Evolutionary conservation across 2,888 invertebrate genomes (phyloP).

Genomic region (Heteromyza rotundicornis): DNA sequence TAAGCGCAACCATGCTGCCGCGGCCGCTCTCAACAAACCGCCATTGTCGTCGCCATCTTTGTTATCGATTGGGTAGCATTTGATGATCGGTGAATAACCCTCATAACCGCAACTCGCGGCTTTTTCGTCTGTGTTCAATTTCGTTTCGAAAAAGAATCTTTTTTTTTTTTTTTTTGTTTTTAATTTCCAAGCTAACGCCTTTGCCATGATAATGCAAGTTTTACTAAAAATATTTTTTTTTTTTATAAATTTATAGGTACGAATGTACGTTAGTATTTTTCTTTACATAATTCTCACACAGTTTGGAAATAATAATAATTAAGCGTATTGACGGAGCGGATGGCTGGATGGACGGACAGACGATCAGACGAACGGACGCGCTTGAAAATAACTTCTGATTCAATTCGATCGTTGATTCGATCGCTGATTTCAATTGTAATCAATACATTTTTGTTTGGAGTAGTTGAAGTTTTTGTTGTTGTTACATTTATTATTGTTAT

Average conservation of each 20-base stretch:
- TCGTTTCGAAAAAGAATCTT: constrained; percentile 4
- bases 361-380: constrained; percentile 2
- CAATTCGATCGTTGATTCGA: not conserved
- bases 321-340: constrained; percentile 23
- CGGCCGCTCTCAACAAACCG: not conserved
- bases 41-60: constrained; percentile 4
- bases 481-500: constrained; percentile 24
- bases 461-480: constrained; percentile 13
- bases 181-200: constrained; percentile 1
- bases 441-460: constrained; percentile 29
- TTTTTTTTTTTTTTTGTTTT: not conserved
- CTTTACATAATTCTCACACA: constrained; percentile 30
- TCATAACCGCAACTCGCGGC: not conserved
- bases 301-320: constrained; percentile 22
- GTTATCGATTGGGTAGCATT: not conserved
- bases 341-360: constrained; percentile 9
- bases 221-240: not conserved
- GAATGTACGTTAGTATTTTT: constrained; percentile 1
- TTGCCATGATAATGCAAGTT: constrained; percentile 10
- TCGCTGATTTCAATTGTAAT: constrained; percentile 32
- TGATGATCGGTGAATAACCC: constrained; percentile 22
- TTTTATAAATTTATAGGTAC: not conserved
- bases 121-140: not conserved
- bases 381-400: constrained; percentile 11
- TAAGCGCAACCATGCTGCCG: not conserved